Percentiles rank a stretch among this genome's conserved stretches.
Conservation (phyloP, 2,113 vertebrate species). For the Chaetops frenatus region DNA sequence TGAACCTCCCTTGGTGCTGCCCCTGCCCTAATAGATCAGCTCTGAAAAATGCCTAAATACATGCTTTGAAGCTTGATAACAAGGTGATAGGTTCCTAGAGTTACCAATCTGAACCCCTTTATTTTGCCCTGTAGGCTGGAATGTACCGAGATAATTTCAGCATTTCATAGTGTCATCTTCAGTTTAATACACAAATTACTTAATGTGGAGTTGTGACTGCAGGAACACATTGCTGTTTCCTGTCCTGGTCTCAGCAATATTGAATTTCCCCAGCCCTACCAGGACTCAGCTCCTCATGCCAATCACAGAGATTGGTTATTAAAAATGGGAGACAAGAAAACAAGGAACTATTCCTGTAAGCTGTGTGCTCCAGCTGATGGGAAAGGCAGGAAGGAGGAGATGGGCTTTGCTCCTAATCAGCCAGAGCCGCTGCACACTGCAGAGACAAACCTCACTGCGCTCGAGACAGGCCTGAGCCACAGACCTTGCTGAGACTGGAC, state of each 20-base stretch:
- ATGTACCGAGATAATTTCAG: not conserved
- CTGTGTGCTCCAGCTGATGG: not conserved
- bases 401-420: slow-evolving; percentile 41
- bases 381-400: slow-evolving; percentile 40
- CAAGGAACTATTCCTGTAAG: slow-evolving; percentile 19
- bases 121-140: not conserved
- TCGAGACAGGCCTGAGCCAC: not conserved
- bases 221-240: slow-evolving; percentile 44
- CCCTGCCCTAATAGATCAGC: not conserved
- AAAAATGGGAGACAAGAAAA: not conserved
- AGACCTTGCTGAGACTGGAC: not conserved
- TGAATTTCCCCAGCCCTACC: slow-evolving; percentile 37
- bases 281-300: slow-evolving; percentile 4
- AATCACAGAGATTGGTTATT: slow-evolving; percentile 30
- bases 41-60: not conserved
- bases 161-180: slow-evolving; percentile 22
- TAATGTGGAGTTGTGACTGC: slow-evolving; percentile 41
- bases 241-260: slow-evolving; percentile 61
- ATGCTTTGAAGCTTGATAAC: not conserved
- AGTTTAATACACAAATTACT: slow-evolving; percentile 37
- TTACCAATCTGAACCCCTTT: not conserved
- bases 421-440: not conserved
- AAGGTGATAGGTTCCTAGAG: not conserved
- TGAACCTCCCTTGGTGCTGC: not conserved
- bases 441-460: not conserved